Evolutionary conservation across 1,140 invertebrate species (phyloP), one percentile per base, ranked within the genome.

Genomic region (Diachasma alloeum): DNA sequence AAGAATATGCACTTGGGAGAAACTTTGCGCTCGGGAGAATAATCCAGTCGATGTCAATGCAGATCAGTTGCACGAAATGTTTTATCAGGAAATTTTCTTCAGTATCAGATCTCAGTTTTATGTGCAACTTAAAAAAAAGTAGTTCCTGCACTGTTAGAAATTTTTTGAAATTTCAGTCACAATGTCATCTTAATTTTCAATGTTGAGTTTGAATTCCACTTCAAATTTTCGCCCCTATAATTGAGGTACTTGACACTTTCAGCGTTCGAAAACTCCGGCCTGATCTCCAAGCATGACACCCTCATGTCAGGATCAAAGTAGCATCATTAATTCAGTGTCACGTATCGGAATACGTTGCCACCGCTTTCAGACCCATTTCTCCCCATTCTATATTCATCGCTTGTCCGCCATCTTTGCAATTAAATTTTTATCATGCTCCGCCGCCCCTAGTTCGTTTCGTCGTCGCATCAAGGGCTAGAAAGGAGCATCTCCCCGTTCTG

Each of bases 271-370:
- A 63, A 26, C 8, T 63, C 6, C 59, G 5, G 2, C 3, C 19
- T 63, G 22, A 31, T 63, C 24, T 63, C 19, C 5, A 63, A 63
- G 13, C 24, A 63, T 63, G 59, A 24, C 24, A 63, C 17, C 24
- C 15, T 26, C 22, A 15, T 63, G 59, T 63, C 59, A 63, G 8
- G 19, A 26, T 63, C 59, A 19, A 63, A 63, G 59, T 63, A 63
- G 59, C 59, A 26, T 26, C 59, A 63, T 63, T 63, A 63, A 63
- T 63, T 10, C 59, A 63, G 59, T 26, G 59, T 63, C 59, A 63
- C 59, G 59, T 63, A 63, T 63, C 24, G 59, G 24, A 63, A 63
- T 26, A 63, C 59, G 59, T 63, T 63, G 24, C 6, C 59, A 26
- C 59, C 22, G 19, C 59, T 10, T 24, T 26, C 11, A 63, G 24